Conservation (phyloP, 2,113 vertebrate genomes). For the Thomomys bottae region DNA sequence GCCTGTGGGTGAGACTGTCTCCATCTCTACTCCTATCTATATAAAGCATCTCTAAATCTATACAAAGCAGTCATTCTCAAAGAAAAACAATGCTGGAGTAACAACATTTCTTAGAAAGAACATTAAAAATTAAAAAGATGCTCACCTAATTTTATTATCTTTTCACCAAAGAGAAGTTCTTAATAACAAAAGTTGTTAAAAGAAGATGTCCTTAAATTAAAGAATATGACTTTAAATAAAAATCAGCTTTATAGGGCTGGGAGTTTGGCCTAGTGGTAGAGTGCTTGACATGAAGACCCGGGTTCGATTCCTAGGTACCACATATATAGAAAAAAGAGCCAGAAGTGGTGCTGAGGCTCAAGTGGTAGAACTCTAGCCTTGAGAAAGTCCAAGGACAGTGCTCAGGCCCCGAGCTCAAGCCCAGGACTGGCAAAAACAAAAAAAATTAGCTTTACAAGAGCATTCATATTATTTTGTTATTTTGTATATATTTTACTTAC, state of each 20-base stretch:
- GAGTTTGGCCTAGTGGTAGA: no score
- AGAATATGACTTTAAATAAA: conserved; percentile 11
- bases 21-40: no score
- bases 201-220: conserved; percentile 28
- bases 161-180: conserved; percentile 1
- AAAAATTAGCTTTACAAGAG: not conserved
- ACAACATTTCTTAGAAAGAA: conserved; percentile 13
- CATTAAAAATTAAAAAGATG: not conserved
- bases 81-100: not conserved
- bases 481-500: not conserved
- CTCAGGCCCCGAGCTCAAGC: no score
- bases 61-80: not conserved
- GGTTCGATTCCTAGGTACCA: no score
- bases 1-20: no score
- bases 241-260: conserved; percentile 23
- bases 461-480: not conserved
- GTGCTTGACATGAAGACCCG: no score
- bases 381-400: no score
- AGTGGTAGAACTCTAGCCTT: no score
- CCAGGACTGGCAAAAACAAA: no score
- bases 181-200: conserved; percentile 22
- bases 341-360: no score
- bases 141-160: not conserved
- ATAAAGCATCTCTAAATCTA: no score
- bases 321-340: no score